phyloP scores from a whole-genome alignment of 2,113 vertebrate species.

The Tringa solitaria region DNA sequence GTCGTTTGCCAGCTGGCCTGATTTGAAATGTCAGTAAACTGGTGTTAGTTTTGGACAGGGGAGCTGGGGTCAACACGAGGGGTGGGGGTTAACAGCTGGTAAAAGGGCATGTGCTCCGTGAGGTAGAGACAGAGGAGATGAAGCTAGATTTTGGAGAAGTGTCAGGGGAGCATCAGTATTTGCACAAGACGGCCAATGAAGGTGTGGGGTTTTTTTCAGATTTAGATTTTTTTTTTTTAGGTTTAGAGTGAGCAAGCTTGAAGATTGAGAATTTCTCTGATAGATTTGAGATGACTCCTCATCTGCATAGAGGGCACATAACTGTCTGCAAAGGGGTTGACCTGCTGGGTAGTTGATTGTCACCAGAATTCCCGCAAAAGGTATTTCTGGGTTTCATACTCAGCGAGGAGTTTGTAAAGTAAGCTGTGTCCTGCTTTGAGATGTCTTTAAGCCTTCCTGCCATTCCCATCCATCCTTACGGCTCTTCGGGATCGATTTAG shows the following conservation, averaged over 20 bases:
- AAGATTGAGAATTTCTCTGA: not conserved
- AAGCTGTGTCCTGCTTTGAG: not conserved
- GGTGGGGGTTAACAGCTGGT: not conserved
- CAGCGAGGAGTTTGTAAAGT: not conserved
- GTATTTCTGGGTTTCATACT: not conserved
- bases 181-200: not conserved
- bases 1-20: slow-evolving; percentile 17
- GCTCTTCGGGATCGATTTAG: not conserved
- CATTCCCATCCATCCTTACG: not conserved
- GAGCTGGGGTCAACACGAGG: not conserved
- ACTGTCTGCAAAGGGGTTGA: not conserved
- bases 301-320: not conserved
- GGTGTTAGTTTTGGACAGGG: not conserved
- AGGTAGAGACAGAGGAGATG: not conserved
- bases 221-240: not conserved
- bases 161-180: not conserved
- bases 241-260: not conserved
- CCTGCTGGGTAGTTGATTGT: not conserved
- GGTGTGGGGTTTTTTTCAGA: not conserved
- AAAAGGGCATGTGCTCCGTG: not conserved
- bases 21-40: slow-evolving; percentile 7
- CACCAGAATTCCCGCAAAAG: not conserved
- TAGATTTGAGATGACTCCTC: not conserved
- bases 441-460: not conserved
- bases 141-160: not conserved